Evolutionary conservation across 2,888 invertebrate genomes (phyloP).

Genomic region (Argynnis bischoffii): DNA sequence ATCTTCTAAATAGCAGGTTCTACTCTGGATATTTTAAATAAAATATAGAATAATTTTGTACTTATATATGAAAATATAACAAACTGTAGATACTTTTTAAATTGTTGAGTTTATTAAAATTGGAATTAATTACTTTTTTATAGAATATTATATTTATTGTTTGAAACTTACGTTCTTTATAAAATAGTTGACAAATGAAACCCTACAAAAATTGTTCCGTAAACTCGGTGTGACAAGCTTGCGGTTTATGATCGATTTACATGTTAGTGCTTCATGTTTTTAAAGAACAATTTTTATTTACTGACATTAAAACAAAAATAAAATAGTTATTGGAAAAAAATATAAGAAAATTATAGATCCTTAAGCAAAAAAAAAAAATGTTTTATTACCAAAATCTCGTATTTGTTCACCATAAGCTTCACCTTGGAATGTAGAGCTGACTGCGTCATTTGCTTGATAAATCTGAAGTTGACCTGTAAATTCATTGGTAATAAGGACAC

Average conservation of each 20-base stretch:
- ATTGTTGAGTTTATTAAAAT: background rate
- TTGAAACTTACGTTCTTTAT: background rate
- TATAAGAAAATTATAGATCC: background rate
- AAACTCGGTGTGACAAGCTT: slow-evolving; percentile 19
- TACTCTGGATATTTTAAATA: too few species aligned
- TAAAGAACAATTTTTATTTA: background rate
- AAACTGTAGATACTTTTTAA: slow-evolving; percentile 15
- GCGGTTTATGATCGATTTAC: slow-evolving; percentile 27
- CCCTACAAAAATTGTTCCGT: slow-evolving; percentile 26
- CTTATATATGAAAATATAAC: too few species aligned
- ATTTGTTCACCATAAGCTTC: slow-evolving; percentile 74
- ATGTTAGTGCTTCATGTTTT: background rate
- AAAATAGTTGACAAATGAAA: slow-evolving; percentile 22
- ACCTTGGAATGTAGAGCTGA: slow-evolving; percentile 77
- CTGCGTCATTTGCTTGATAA: slow-evolving; percentile 63
- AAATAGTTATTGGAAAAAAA: background rate
- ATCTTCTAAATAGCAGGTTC: too few species aligned
- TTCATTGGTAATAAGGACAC: slow-evolving; percentile 17
- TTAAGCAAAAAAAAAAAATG: background rate
- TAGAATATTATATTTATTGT: background rate
- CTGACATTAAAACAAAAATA: background rate
- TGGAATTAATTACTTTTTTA: too few species aligned
- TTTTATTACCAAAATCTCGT: slow-evolving; percentile 65
- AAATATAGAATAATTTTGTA: too few species aligned
- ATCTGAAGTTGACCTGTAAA: slow-evolving; percentile 65